Evolutionary conservation across 2,888 invertebrate species (phyloP).

Genomic region (Tipula lateralis): DNA sequence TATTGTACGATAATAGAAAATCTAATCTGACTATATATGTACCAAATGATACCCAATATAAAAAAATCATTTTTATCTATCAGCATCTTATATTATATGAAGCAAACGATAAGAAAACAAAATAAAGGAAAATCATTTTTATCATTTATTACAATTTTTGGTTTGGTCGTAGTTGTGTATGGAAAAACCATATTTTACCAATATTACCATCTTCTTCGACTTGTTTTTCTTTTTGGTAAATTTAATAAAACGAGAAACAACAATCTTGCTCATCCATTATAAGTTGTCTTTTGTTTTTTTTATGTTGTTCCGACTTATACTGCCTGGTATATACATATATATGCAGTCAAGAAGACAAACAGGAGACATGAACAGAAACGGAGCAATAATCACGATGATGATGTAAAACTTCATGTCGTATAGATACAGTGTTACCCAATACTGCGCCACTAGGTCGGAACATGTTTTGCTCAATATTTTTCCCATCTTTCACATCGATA

Average conservation of each 20-base stretch:
- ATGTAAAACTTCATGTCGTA: neutral
- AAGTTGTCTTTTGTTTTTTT: neutral
- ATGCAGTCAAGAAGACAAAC: neutral
- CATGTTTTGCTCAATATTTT: neutral
- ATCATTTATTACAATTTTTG: constrained; percentile 6
- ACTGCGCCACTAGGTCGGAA: neutral
- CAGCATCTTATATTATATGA: neutral
- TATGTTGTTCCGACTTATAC: neutral
- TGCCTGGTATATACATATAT: neutral
- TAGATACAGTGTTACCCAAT: too few species aligned
- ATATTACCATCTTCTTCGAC: neutral
- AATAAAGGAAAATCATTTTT: neutral
- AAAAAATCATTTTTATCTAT: constrained; percentile 14
- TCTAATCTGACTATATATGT: constrained; percentile 12
- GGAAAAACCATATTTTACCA: neutral
- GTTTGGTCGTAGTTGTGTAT: neutral
- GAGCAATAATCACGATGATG: neutral
- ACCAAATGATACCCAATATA: constrained; percentile 1
- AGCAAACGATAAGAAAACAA: neutral
- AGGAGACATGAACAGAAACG: neutral
- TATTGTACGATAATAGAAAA: neutral
- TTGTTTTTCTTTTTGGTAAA: neutral
- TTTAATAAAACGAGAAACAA: neutral
- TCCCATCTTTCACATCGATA: neutral
- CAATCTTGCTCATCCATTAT: neutral